Evolutionary conservation across 2,888 invertebrate species (phyloP).

Genomic region (Plebejus argus): DNA sequence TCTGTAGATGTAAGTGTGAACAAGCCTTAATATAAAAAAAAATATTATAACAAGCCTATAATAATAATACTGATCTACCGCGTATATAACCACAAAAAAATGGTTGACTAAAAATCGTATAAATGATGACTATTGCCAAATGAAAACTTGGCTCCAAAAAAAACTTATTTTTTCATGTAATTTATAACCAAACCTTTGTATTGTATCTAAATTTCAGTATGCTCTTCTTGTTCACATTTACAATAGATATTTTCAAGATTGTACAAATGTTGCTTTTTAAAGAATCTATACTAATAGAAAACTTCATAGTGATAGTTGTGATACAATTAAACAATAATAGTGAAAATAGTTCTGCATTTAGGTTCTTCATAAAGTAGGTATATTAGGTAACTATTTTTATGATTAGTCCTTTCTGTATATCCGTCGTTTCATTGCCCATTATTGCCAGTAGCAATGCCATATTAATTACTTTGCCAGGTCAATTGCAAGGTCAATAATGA

Average conservation of each 20-base stretch:
- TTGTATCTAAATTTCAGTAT: background rate
- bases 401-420: slow-evolving; percentile 46
- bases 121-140: background rate
- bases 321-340: slow-evolving; percentile 36
- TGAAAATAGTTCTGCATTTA: slow-evolving; percentile 69
- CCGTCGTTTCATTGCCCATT: slow-evolving; percentile 55
- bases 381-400: slow-evolving; percentile 14
- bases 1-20: background rate
- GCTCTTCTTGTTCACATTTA: slow-evolving; percentile 7
- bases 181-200: background rate
- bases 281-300: slow-evolving; percentile 41
- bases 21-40: background rate
- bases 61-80: background rate
- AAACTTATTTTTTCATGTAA: background rate
- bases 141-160: background rate
- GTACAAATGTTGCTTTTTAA: slow-evolving; percentile 29
- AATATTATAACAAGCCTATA: background rate
- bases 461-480: background rate
- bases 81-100: background rate
- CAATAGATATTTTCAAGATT: slow-evolving; percentile 16
- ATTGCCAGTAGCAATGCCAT: slow-evolving; percentile 50
- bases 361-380: slow-evolving; percentile 46
- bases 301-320: slow-evolving; percentile 57
- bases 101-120: background rate
- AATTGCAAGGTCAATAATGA: background rate